These are phyloP conservation scores for Urechis unicinctus DNA, from an alignment of 2,888 invertebrate genomes.

Conservation along the genomic window DNA sequence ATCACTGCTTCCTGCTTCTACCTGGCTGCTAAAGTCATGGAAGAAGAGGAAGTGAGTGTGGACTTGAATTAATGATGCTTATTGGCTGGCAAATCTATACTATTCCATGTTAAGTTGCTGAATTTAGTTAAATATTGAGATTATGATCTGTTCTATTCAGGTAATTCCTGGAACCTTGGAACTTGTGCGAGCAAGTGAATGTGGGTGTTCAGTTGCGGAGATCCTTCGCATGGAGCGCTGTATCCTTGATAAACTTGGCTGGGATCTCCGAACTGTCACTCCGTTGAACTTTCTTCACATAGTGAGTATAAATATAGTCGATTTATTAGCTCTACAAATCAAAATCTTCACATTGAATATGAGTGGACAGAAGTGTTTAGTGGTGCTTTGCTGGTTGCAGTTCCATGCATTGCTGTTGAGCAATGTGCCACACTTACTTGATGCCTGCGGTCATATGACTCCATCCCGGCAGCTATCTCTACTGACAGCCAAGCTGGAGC, in stretches of 20 bases:
- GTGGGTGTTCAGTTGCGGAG: conserved; percentile 78
- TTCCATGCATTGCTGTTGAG: conserved; percentile 40
- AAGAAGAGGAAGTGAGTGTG: conserved; percentile 50
- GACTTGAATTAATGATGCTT: background rate
- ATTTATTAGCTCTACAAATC: too few relatives aligned
- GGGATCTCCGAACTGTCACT: conserved; percentile 33
- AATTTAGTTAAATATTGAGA: background rate
- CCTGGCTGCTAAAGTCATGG: conserved; percentile 62
- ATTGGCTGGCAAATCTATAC: background rate
- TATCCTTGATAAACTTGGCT: conserved; percentile 63
- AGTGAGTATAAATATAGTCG: conserved; percentile 15
- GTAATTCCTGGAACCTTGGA: conserved; percentile 46
- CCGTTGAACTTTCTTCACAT: conserved; percentile 21
- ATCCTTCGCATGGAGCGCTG: conserved; percentile 79
- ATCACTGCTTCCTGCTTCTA: conserved; percentile 80
- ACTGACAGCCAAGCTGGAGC: conserved; percentile 46
- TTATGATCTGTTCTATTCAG: conserved; percentile 29
- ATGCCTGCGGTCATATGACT: conserved; percentile 35
- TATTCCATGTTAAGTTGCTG: background rate
- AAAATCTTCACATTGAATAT: too few relatives aligned
- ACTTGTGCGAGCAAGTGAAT: conserved; percentile 54
- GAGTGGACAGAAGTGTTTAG: too few relatives aligned
- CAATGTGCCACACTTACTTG: conserved; percentile 41
- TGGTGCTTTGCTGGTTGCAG: conserved; percentile 27
- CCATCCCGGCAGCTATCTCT: conserved; percentile 40